phyloP scores from a whole-genome alignment of 1,140 invertebrate species.

The Chymomyza costata region DNA sequence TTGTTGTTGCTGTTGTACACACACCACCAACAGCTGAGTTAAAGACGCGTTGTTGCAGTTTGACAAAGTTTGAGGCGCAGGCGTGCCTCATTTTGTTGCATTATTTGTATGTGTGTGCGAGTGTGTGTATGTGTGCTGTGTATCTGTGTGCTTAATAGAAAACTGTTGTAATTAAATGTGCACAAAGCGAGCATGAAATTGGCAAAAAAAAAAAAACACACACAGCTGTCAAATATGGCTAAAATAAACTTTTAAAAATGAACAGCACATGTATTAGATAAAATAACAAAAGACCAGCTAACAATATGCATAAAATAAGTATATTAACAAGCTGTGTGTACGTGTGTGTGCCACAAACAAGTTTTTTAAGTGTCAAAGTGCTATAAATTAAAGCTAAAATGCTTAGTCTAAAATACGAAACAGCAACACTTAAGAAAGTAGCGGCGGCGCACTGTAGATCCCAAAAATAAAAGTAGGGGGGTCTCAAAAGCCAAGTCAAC shows the following conservation, averaged over 20 bases:
- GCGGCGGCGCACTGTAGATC: no score
- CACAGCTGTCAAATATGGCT: neutral
- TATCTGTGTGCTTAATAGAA: slow-evolving; percentile 48
- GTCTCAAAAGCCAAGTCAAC: no score
- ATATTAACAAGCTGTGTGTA: slow-evolving; percentile 45
- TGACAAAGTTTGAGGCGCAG: no score
- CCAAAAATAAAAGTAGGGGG: no score
- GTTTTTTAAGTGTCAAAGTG: no score
- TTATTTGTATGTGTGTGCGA: slow-evolving; percentile 3
- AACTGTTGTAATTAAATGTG: slow-evolving; percentile 42
- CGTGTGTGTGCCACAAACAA: no score
- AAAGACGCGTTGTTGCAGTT: no score
- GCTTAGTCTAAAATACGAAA: no score
- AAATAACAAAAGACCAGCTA: slow-evolving; percentile 17
- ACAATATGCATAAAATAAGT: neutral
- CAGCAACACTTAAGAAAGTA: no score
- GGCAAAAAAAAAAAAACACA: slow-evolving; percentile 21
- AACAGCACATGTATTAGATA: no score
- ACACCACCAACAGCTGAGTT: slow-evolving; percentile 44
- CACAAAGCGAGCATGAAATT: slow-evolving; percentile 35
- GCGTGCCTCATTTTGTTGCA: slow-evolving; percentile 3
- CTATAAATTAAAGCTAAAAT: neutral
- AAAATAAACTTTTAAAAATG: slow-evolving; percentile 2
- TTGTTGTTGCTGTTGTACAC: neutral
- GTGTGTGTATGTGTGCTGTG: slow-evolving; percentile 12